phyloP scores from a whole-genome alignment of 1,140 invertebrate genomes.

The Hyphantria cunea region DNA sequence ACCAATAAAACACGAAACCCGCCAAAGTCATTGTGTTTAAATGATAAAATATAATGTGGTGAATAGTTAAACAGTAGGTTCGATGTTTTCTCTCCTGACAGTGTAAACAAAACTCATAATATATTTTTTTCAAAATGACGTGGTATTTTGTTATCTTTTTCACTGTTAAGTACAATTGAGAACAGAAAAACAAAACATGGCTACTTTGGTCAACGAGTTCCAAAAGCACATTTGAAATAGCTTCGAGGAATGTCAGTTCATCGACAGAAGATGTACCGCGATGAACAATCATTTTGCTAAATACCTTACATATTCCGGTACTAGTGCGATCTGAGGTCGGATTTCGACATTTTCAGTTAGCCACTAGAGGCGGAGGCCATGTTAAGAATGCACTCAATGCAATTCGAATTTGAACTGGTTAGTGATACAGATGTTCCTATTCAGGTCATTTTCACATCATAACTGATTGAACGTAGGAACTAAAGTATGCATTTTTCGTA shows the following conservation, averaged over 20 bases:
- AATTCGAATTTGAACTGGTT: constrained; percentile 63
- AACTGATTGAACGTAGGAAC: no score
- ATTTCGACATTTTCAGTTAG: constrained; percentile 75
- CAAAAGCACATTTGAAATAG: constrained; percentile 25
- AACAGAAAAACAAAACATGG: no score
- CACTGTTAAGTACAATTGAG: no score
- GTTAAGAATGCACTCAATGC: constrained; percentile 70
- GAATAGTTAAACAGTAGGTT: no score
- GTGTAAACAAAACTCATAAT: no score
- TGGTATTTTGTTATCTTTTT: no score
- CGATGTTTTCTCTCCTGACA: no score
- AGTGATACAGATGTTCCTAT: constrained; percentile 33
- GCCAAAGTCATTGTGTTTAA: no score
- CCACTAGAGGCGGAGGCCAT: constrained; percentile 53
- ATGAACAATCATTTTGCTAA: constrained; percentile 57
- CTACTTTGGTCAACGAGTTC: background rate
- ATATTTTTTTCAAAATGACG: no score
- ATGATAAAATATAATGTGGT: no score
- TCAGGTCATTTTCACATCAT: background rate
- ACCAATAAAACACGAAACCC: no score
- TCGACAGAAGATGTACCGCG: constrained; percentile 7
- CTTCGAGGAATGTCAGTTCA: constrained; percentile 36
- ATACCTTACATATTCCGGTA: constrained; percentile 76
- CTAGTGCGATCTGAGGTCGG: constrained; percentile 67
- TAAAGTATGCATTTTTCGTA: no score